These are phyloP conservation scores for Holotrichia oblita DNA, from an alignment of 1,140 invertebrate species.

Conservation along the genomic window DNA sequence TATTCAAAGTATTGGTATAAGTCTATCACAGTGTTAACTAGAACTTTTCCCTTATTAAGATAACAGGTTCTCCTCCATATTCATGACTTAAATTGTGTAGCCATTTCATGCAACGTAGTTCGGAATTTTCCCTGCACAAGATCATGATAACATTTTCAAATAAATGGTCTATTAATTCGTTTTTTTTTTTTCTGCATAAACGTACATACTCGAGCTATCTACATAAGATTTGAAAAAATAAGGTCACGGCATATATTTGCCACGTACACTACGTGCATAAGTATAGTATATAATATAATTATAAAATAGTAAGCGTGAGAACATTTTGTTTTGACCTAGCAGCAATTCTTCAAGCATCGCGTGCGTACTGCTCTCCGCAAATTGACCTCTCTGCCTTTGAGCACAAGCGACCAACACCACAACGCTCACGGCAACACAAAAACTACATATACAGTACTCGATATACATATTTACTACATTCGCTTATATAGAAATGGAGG, in stretches of 20 bases:
- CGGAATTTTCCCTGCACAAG: neutral
- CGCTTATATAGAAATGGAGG: neutral
- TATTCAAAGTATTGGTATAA: too few relatives aligned
- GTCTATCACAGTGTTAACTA: too few relatives aligned
- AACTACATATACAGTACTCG: neutral
- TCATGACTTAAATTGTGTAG: neutral
- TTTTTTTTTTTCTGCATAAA: neutral
- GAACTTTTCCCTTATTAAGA: too few relatives aligned
- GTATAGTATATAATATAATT: slow-evolving; percentile 21
- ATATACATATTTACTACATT: neutral
- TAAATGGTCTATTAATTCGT: too few relatives aligned
- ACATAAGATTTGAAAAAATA: neutral
- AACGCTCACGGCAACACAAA: slow-evolving; percentile 20
- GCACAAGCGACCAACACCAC: slow-evolving; percentile 26
- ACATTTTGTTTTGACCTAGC: slow-evolving; percentile 32
- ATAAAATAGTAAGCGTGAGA: slow-evolving; percentile 35
- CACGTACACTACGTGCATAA: neutral
- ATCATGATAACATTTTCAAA: neutral
- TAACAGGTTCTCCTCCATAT: neutral
- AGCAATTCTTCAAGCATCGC: slow-evolving; percentile 31
- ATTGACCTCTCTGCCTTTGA: slow-evolving; percentile 36
- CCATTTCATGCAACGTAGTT: neutral
- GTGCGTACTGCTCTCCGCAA: slow-evolving; percentile 31
- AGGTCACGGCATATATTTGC: neutral
- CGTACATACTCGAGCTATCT: neutral